A percentile compares a stretch with the other conserved stretches of the same genome.
phyloP scores from a whole-genome alignment of 2,797 vertebrate species.

The Falco concolor region DNA sequence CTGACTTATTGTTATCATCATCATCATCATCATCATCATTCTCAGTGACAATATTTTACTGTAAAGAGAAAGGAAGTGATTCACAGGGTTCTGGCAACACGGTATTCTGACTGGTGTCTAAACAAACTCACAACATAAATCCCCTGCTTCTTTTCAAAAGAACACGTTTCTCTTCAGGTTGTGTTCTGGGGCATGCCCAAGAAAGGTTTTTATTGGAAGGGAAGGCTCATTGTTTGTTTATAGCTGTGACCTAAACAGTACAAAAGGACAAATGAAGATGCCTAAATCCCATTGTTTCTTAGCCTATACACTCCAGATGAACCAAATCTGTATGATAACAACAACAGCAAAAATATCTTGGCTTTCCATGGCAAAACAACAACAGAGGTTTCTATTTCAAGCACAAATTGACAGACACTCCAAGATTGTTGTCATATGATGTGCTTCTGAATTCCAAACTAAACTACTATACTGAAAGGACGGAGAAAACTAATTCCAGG shows the following conservation, averaged over 20 bases:
- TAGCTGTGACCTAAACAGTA: background rate
- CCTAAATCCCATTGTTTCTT: background rate
- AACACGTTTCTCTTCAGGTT: constrained; percentile 15
- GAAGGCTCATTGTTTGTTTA: constrained; percentile 3
- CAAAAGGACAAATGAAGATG: background rate
- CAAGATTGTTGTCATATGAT: background rate
- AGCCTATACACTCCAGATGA: background rate
- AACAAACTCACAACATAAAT: background rate
- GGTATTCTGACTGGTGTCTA: background rate
- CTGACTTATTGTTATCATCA: background rate
- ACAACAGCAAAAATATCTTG: background rate
- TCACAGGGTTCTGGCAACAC: background rate
- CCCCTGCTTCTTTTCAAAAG: background rate
- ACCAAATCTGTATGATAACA: background rate
- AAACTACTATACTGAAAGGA: background rate
- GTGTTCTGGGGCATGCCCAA: background rate
- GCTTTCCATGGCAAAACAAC: background rate
- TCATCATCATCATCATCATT: background rate
- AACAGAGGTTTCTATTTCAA: constrained; percentile 35
- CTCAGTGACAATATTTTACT: background rate
- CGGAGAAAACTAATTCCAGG: background rate
- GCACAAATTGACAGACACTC: background rate
- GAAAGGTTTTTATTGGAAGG: background rate
- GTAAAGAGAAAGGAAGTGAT: background rate
- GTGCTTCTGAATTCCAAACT: background rate